Evolutionary conservation across 2,113 vertebrate species (phyloP).

Genomic region (Phoenicopterus ruber): DNA sequence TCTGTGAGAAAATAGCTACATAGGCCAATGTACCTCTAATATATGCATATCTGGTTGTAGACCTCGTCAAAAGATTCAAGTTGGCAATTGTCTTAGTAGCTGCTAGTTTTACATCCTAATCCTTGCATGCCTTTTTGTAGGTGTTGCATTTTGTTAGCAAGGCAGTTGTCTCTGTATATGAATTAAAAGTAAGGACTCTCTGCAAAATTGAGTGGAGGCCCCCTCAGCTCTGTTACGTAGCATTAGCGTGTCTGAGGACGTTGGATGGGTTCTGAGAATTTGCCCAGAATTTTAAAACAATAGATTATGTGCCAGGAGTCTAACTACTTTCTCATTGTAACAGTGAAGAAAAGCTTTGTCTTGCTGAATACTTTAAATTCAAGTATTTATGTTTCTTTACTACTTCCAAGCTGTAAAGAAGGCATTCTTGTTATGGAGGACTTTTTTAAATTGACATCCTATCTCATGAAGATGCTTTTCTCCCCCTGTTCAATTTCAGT

Average conservation of each 20-base stretch:
- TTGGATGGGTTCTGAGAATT: not conserved
- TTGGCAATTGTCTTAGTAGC: not conserved
- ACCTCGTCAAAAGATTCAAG: not conserved
- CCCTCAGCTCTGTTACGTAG: not conserved
- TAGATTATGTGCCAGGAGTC: not conserved
- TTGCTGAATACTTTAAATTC: not conserved
- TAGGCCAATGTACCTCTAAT: not conserved
- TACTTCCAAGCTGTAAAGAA: not conserved
- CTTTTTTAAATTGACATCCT: not conserved
- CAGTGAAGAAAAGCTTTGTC: not conserved
- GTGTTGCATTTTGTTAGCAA: not conserved
- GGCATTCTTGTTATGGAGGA: not conserved
- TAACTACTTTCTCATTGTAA: not conserved
- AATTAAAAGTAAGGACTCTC: not conserved
- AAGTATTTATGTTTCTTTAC: not conserved
- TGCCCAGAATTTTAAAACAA: not conserved
- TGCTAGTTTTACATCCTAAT: not conserved
- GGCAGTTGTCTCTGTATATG: not conserved
- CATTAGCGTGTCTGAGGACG: not conserved
- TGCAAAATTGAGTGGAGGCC: not conserved
- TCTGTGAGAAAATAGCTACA: not conserved
- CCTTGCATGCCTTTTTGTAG: too few relatives aligned
- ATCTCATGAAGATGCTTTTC: not conserved
- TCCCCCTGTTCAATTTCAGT: not conserved
- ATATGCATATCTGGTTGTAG: not conserved